Evolutionary conservation across 2,888 invertebrate genomes (phyloP), one percentile per base, ranked within the genome.

Genomic region (Ypsolopha scabrella): DNA sequence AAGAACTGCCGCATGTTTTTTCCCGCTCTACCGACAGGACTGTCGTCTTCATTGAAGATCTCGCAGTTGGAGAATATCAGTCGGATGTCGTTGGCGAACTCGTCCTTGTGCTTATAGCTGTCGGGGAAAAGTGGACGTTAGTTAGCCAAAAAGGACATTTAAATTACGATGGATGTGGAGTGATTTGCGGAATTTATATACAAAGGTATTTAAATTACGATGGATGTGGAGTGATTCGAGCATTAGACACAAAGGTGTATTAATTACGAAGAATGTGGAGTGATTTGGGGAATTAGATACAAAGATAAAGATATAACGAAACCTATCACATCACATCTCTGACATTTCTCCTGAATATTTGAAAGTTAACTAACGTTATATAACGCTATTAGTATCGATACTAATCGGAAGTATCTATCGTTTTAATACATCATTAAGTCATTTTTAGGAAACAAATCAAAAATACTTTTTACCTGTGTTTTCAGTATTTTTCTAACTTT

Each of bases 21-120:
- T 0, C 98, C 98, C 10, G 98, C 98, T 68, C 96, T 94, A 2
- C 98, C 99, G 44, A 99, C 98, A 0, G 97, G 97, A 61, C 97
- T 97, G 80, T 98, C 97, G 75, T 99, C 99, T 75, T 99, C 98
- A 79, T 99, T 99, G 87, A 98, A 99, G 51, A 95, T 94, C 75
- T 97, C 97, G 79, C 99, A 99, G 86, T 99, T 99, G 81, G 95
- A 94, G 87, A 99, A 98, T 68, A 99, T 97, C 60, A 97, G 92
- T 7, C 96, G 90, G 14, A 97, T 94, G 86, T 99, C 98, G 2
- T 91, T 88, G 54, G 95, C 94, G 86, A 98, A 99, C 60, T 98
- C 97, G 57, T 96, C 96, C 56, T 93, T 92, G 57, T 92, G 91
- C 85, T 96, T 97, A 87, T 99, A 99, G 60, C 98, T 98, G 83